A percentile compares a stretch with the other conserved stretches of the same genome.
These are phyloP conservation scores for Lasius platythorax DNA, from an alignment of 2,888 invertebrate genomes.

Conservation along the genomic window DNA sequence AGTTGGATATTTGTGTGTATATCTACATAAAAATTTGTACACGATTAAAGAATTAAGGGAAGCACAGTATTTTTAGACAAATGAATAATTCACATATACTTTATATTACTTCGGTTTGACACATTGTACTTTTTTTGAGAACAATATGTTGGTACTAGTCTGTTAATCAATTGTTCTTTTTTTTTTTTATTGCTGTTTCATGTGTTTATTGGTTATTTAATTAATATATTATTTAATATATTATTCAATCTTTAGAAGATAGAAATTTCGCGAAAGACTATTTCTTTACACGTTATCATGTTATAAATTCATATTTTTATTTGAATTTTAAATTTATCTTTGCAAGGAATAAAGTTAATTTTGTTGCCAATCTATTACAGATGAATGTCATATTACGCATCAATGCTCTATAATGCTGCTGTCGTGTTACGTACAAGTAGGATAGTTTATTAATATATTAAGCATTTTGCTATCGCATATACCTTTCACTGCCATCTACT, in stretches of 20 bases:
- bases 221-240: constrained; percentile 35
- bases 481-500: constrained; percentile 69
- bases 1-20: constrained; percentile 50
- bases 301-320: constrained; percentile 16
- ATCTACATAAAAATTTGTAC: neutral
- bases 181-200: constrained; percentile 27
- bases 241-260: constrained; percentile 8
- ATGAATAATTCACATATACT: constrained; percentile 8
- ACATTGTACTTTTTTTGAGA: constrained; percentile 7
- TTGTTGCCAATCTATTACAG: neutral
- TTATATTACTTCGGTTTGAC: neutral
- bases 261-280: constrained; percentile 5
- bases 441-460: constrained; percentile 47
- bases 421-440: constrained; percentile 31
- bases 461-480: constrained; percentile 56
- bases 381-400: neutral
- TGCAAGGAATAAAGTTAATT: constrained; percentile 3
- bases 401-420: constrained; percentile 19
- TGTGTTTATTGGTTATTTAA: constrained; percentile 33
- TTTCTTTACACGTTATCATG: constrained; percentile 6
- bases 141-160: constrained; percentile 21
- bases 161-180: constrained; percentile 31
- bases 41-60: neutral
- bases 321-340: constrained; percentile 4
- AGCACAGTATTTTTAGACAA: constrained; percentile 6